These are phyloP conservation scores for Xylocampa areola DNA, from an alignment of 2,888 invertebrate species.

Conservation along the genomic window DNA sequence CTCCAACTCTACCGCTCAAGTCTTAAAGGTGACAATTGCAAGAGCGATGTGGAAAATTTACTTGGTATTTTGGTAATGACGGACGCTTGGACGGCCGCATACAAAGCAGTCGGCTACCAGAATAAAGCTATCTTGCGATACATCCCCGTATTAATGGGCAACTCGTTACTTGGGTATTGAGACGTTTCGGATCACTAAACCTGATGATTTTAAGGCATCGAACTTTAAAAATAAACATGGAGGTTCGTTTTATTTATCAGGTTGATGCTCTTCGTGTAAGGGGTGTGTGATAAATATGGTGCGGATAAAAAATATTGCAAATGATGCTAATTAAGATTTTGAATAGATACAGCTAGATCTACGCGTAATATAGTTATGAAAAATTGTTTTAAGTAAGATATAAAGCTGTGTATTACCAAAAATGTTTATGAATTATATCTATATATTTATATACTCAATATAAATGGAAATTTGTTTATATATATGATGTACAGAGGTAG, in stretches of 20 bases:
- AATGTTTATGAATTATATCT: too few relatives aligned
- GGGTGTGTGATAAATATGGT: slow-evolving; percentile 32
- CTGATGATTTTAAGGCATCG: slow-evolving; percentile 78
- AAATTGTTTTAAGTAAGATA: too few relatives aligned
- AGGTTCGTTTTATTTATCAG: slow-evolving; percentile 52
- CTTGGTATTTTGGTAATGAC: slow-evolving; percentile 83
- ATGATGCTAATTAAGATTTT: background rate
- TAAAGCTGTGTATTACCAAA: too few relatives aligned
- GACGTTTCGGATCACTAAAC: slow-evolving; percentile 81
- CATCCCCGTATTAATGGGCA: slow-evolving; percentile 89
- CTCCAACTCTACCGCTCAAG: slow-evolving; percentile 51
- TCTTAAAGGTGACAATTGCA: slow-evolving; percentile 65
- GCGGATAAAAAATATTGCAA: slow-evolving; percentile 17
- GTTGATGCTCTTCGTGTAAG: slow-evolving; percentile 36
- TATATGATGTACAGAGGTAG: too few relatives aligned
- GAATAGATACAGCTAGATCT: background rate
- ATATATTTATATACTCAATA: too few relatives aligned
- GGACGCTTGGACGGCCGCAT: slow-evolving; percentile 87
- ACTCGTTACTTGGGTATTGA: slow-evolving; percentile 89
- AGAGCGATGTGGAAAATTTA: slow-evolving; percentile 46
- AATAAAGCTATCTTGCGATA: slow-evolving; percentile 89
- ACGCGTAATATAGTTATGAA: too few relatives aligned
- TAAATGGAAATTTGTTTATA: too few relatives aligned
- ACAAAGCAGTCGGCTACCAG: slow-evolving; percentile 90
- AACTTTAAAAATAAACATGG: slow-evolving; percentile 73